Base-by-base conservation (phyloP, 2,113 vertebrate genomes). In the Ochotona princeps region DNA sequence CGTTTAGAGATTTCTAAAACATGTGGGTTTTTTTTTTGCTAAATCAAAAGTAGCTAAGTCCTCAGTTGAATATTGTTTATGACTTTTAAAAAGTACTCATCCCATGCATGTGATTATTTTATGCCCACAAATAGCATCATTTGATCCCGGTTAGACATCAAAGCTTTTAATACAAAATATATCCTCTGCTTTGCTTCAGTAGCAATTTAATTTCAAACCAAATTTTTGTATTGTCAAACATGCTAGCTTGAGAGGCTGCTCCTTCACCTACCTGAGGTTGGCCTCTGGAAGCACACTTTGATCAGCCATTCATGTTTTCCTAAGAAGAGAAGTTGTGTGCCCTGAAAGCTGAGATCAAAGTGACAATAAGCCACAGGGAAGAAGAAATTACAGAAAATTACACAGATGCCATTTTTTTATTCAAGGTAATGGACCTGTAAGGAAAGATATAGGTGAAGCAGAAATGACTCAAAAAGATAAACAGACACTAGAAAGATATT, bases 301-400 rank as follows among this genome's bases (percentile, higher is more conserved):
- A 99, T 99, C 98, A 98, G 92, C 94, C 97, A 97, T 98, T 99
- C 98, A 96, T 30, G 84, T 97, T 98, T 97, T 97, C 98, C 91
- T 73, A 94, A 88, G 94, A 97, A 94, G 97, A 92, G 96, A 95
- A 90, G 93, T 92, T 83, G 47, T 94, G 82, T 97, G 92, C 98
- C 98, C 94, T 98, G 98, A 98, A 98, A 98, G 96, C 96, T 90
- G 87, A 98, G 98, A 99, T 99, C 98, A 99, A 99, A 99, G 99
- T 98, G 96, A 97, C 97, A 98, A 97, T 98, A 98, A 96, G 93
- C 93, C 97, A 95, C 95, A 90, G 95, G 94, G 95, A 96, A 26
- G 94, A 94, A 97, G 95, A 98, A 98, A 98, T 98, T 97, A 96
- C 95, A 96, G 97, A 97, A 98, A 98, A 99, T 98, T 97, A 96